Evolutionary conservation across 2,113 vertebrate species (phyloP).

Genomic region (Burhinus bistriatus): DNA sequence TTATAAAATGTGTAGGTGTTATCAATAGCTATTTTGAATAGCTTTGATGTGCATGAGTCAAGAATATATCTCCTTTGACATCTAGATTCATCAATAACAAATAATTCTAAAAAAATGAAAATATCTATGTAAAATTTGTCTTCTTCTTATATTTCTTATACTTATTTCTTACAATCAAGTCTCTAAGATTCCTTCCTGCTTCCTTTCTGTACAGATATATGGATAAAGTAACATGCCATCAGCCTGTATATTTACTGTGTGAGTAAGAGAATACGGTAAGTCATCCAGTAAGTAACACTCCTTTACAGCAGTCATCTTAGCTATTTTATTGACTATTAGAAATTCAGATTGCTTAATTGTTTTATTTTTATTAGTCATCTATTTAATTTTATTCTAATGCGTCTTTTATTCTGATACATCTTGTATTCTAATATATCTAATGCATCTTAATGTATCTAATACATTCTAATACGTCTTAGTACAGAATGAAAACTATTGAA

Average conservation of each 20-base stretch:
- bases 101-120: fast-evolving
- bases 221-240: neutral
- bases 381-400: neutral
- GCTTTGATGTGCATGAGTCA: neutral
- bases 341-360: neutral
- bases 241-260: neutral
- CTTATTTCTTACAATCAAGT: neutral
- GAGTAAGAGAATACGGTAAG: neutral
- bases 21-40: neutral
- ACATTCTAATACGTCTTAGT: neutral
- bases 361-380: neutral
- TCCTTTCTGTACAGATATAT: neutral
- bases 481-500: neutral
- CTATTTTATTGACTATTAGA: neutral
- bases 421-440: neutral
- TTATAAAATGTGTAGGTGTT: neutral
- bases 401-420: neutral
- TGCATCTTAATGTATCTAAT: neutral
- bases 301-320: neutral
- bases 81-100: neutral
- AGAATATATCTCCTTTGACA: neutral
- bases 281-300: neutral
- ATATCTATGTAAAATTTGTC: neutral
- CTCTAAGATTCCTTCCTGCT: neutral
- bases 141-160: neutral